Conservation (phyloP, 1,140 invertebrate species). For the Trichoplusia ni region DNA sequence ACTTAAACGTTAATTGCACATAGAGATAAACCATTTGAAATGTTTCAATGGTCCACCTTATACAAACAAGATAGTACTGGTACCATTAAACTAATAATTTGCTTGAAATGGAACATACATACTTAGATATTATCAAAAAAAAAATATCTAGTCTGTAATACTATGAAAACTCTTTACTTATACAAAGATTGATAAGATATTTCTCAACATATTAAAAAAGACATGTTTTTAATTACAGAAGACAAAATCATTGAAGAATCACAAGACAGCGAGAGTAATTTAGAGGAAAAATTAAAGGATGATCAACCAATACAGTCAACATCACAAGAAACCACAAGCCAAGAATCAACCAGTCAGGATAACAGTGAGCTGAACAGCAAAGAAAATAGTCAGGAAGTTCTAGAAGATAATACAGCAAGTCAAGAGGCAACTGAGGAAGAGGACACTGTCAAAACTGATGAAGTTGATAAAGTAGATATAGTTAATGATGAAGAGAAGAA, state of each 20-base stretch:
- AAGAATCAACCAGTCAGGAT: slow-evolving; percentile 24
- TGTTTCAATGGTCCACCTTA: too few relatives aligned
- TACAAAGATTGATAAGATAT: neutral
- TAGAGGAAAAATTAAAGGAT: slow-evolving; percentile 41
- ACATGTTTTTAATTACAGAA: neutral
- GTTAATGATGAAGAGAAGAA: slow-evolving; percentile 5
- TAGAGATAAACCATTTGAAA: too few relatives aligned
- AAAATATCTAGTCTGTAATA: too few relatives aligned
- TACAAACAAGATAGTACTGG: too few relatives aligned
- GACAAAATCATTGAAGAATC: slow-evolving; percentile 17
- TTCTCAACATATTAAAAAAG: neutral
- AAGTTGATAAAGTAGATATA: neutral
- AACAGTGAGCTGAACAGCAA: slow-evolving; percentile 14
- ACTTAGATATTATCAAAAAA: too few relatives aligned
- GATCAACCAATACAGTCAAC: slow-evolving; percentile 17
- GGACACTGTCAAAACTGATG: slow-evolving; percentile 23
- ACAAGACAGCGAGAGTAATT: slow-evolving; percentile 32
- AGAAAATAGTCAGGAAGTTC: slow-evolving; percentile 5
- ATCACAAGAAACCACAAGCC: slow-evolving; percentile 31
- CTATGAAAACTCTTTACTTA: too few relatives aligned
- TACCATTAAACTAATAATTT: too few relatives aligned
- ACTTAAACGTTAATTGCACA: too few relatives aligned
- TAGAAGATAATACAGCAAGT: too few relatives aligned
- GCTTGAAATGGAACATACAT: too few relatives aligned
- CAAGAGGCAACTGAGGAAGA: slow-evolving; percentile 5